Evolutionary conservation across 2,797 vertebrate genomes (phyloP), one percentile per base, ranked within the genome.

Genomic region (Schizothorax lantsangensis): DNA sequence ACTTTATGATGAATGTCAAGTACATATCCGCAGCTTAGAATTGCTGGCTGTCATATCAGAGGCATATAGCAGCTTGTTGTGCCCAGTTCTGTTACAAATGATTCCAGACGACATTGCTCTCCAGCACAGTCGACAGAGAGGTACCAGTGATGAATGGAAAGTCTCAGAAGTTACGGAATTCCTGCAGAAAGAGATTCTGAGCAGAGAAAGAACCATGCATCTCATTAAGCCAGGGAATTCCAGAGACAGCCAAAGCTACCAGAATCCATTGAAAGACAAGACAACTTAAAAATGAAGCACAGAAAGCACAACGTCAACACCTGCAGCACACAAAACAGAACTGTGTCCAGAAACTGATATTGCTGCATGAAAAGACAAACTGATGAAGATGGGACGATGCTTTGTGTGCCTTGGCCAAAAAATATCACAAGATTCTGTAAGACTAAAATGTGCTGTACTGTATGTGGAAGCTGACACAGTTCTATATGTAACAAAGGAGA

Each of bases 1-100:
- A 3, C 23, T 82, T n/a, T 86, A 89, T 26, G 77, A 89, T 73
- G 81, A 89, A 72, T 73, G 82, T 80, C 84, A 88, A 73, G 84
- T 81, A 3, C 86, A 89, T 64, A 85, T 88, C 0, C n/a, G 30
- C 8, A 84, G 83, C 59, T 49, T 88, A 1, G 81, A 88, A 3
- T 89, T 84, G 4, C 5, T 79, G 30, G 72, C 79, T 4, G 84
- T 91, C 5, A 26, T 38, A 2, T 86, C 82, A 54, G 84, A 89
- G 23, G 88, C 83, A 5, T 88, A 91, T 38, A 73, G 88, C 11
- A 66, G 80, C 21, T 52, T 89, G 36, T 26, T 89, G 3, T 85
- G 85, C 33, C 83, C 86, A 30, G 77, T 90, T 40, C 9, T 89
- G 6, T 21, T 89, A 2, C 83, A 87, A 83, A 36, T 91, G 3